Percentiles rank a stretch among this genome's conserved stretches.
These are phyloP conservation scores for Haemorhous mexicanus DNA, from an alignment of 2,113 vertebrate species.

Conservation along the genomic window DNA sequence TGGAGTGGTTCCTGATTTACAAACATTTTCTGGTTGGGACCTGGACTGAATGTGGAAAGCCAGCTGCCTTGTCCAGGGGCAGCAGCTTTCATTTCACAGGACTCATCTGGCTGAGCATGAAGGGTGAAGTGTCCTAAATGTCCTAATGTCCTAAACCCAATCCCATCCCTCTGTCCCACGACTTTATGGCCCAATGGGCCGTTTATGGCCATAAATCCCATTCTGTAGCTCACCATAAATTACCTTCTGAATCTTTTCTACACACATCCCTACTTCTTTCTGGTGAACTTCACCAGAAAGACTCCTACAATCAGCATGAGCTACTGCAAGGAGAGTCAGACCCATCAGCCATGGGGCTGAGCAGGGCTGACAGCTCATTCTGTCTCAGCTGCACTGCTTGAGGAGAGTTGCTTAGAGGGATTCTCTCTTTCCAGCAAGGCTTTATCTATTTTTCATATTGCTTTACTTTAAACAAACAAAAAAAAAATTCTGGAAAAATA, in stretches of 20 bases:
- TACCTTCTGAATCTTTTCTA: not conserved
- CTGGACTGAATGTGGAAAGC: not conserved
- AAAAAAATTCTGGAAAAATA: not conserved
- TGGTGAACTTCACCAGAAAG: not conserved
- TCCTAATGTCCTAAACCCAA: not conserved
- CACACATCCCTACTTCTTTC: not conserved
- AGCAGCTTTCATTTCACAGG: not conserved
- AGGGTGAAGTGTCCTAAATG: not conserved
- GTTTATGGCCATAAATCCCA: not conserved
- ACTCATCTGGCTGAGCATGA: accelerated
- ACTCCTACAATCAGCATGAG: not conserved
- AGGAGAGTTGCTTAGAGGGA: not conserved
- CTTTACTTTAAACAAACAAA: not conserved
- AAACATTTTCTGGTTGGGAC: not conserved
- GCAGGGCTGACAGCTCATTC: not conserved
- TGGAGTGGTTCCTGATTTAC: not conserved
- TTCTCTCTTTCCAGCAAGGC: not conserved
- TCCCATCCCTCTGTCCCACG: not conserved
- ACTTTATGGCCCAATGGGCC: not conserved
- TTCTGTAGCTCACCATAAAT: not conserved
- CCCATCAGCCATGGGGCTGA: not conserved
- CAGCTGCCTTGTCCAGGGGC: not conserved
- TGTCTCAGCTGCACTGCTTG: not conserved
- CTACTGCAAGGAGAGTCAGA: not conserved
- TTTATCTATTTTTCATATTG: not conserved